Conservation (phyloP, 2,888 invertebrate genomes). For the Caenorhabditis sp. region DNA sequence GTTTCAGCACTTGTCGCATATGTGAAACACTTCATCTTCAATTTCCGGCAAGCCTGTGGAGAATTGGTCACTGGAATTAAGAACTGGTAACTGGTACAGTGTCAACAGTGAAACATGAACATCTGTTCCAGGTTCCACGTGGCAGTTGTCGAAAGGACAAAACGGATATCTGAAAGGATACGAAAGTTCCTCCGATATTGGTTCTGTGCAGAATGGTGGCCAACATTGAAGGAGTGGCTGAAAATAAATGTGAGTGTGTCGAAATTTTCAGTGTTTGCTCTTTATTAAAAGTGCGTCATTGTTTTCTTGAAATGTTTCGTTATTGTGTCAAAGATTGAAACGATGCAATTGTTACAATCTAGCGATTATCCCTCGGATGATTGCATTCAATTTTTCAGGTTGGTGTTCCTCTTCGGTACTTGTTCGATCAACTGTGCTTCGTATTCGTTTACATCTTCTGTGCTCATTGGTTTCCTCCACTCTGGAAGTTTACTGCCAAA, state of each 20-base stretch:
- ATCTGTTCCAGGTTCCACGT: slow-evolving; percentile 46
- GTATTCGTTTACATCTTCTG: slow-evolving; percentile 74
- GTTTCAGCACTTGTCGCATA: slow-evolving; percentile 55
- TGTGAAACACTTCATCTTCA: slow-evolving; percentile 61
- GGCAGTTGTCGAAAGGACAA: slow-evolving; percentile 52
- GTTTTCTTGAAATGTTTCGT: background rate
- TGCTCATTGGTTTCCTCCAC: slow-evolving; percentile 74
- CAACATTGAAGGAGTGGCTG: slow-evolving; percentile 73
- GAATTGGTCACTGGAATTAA: slow-evolving; percentile 48
- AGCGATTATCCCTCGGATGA: slow-evolving; percentile 9
- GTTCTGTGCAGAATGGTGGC: slow-evolving; percentile 81
- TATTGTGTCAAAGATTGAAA: background rate
- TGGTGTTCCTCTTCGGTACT: slow-evolving; percentile 63
- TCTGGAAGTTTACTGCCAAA: slow-evolving; percentile 60
- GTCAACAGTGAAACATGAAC: background rate
- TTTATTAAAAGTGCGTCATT: background rate
- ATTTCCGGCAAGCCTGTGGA: slow-evolving; percentile 54
- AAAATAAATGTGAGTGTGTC: slow-evolving; percentile 63
- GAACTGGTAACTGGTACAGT: slow-evolving; percentile 33
- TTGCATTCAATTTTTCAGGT: slow-evolving; percentile 60
- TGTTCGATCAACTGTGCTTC: slow-evolving; percentile 72
- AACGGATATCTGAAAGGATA: slow-evolving; percentile 16
- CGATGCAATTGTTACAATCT: background rate
- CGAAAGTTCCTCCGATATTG: slow-evolving; percentile 73
- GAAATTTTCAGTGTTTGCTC: slow-evolving; percentile 24